Evolutionary conservation across 35 echinoderm and acorn worm species (phyloP).

Genomic region (Ptychodera flava): DNA sequence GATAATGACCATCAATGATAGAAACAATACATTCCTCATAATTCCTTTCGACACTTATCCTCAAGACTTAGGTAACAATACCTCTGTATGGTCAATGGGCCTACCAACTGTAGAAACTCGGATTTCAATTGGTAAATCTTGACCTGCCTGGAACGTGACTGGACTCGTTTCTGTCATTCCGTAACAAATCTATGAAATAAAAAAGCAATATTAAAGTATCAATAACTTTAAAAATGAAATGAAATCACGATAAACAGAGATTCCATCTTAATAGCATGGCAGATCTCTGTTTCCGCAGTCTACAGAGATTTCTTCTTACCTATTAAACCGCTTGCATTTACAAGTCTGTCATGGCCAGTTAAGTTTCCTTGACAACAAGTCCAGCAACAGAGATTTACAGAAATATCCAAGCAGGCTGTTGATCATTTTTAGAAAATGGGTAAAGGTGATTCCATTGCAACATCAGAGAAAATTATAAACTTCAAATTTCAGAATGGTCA

Average conservation of each 20-base stretch:
- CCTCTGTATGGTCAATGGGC: slow-evolving; percentile 25
- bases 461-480: too few relatives aligned
- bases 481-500: too few relatives aligned
- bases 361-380: too few relatives aligned
- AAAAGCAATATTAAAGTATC: not conserved
- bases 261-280: not conserved
- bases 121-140: not conserved
- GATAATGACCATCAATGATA: not conserved
- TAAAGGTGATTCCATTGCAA: too few relatives aligned
- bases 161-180: slow-evolving; percentile 20
- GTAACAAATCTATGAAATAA: slow-evolving; percentile 21
- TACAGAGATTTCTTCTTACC: too few relatives aligned
- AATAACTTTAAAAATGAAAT: not conserved
- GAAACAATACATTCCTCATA: not conserved
- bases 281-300: slow-evolving; percentile 15
- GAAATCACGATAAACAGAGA: not conserved
- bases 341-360: too few relatives aligned
- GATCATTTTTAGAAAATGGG: too few relatives aligned
- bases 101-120: slow-evolving; percentile 14
- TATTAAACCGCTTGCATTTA: too few relatives aligned
- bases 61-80: too few relatives aligned
- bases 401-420: too few relatives aligned
- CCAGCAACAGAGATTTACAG: too few relatives aligned
- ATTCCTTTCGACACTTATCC: not conserved
- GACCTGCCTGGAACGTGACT: not conserved